These are phyloP conservation scores for Ischnus inquisitorius DNA, from an alignment of 2,888 invertebrate species.

Conservation along the genomic window DNA sequence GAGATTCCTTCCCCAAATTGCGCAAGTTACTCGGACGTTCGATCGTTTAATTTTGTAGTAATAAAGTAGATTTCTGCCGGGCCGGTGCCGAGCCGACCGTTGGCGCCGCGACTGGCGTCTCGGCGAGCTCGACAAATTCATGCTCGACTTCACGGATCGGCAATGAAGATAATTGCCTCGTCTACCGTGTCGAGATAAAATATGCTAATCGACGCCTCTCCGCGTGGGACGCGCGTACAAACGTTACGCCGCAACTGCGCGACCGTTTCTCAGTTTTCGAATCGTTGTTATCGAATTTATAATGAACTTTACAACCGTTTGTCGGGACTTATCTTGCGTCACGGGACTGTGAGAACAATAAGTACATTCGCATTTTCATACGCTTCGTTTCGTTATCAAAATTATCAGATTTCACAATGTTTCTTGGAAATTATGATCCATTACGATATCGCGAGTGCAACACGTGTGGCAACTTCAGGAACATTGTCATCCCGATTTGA, in stretches of 20 bases:
- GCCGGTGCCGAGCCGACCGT: not conserved
- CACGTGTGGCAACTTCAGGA: no score
- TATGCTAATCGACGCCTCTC: not conserved
- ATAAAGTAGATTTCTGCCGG: not conserved
- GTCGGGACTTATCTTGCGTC: not conserved
- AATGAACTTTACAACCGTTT: not conserved
- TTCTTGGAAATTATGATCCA: no score
- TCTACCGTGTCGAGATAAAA: not conserved
- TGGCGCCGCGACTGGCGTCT: constrained; percentile 11
- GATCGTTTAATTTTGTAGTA: not conserved
- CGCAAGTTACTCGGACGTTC: no score
- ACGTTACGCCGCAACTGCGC: not conserved
- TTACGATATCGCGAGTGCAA: no score
- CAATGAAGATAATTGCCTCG: constrained; percentile 19
- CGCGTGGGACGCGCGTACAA: not conserved
- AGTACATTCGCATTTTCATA: not conserved
- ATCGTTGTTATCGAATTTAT: not conserved
- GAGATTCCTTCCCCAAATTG: not conserved
- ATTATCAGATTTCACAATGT: no score
- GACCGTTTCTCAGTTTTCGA: not conserved
- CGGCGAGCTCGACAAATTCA: not conserved
- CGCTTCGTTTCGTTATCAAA: no score
- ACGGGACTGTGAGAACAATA: not conserved
- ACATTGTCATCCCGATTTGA: no score
- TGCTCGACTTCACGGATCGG: constrained; percentile 2